Percentiles rank a stretch among this genome's conserved stretches.
Evolutionary conservation across 2,888 invertebrate species (phyloP).

Genomic region (Hofmannophila pseudospretella): DNA sequence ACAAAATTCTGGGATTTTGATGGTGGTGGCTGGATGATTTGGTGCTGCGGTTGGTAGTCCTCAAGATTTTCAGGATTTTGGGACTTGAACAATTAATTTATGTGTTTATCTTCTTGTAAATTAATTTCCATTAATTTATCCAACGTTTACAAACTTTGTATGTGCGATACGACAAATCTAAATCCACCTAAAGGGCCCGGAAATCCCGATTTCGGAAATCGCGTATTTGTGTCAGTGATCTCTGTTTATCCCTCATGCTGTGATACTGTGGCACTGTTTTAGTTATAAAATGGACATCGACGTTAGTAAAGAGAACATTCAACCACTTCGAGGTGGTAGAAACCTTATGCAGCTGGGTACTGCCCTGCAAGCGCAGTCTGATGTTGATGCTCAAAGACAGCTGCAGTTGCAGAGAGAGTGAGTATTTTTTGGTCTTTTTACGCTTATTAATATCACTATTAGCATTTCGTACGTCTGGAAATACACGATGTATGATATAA

Average conservation of each 20-base stretch:
- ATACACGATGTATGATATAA: too few species aligned
- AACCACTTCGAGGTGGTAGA: constrained; percentile 92
- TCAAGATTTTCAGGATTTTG: constrained; percentile 53
- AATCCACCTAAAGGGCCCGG: constrained; percentile 14
- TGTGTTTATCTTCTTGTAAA: constrained; percentile 14
- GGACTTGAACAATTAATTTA: constrained; percentile 35
- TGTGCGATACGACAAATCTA: constrained; percentile 10
- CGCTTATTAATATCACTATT: too few species aligned
- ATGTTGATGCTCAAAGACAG: constrained; percentile 82
- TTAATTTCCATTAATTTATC: constrained; percentile 14
- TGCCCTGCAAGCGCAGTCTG: constrained; percentile 87
- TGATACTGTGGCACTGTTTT: constrained; percentile 51
- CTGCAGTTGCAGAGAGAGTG: constrained; percentile 84
- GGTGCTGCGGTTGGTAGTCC: constrained; percentile 67
- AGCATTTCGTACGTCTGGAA: too few species aligned
- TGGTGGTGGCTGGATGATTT: constrained; percentile 57
- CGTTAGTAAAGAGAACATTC: constrained; percentile 95
- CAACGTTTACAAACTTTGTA: constrained; percentile 12
- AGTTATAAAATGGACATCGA: constrained; percentile 84
- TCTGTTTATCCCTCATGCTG: constrained; percentile 66
- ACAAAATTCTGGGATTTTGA: constrained; percentile 51
- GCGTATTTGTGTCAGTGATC: constrained; percentile 54
- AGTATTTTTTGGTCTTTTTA: constrained; percentile 33
- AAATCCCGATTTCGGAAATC: constrained; percentile 38
- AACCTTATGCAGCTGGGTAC: constrained; percentile 87